These are phyloP conservation scores for Tipula confusa DNA, from an alignment of 2,888 invertebrate species.

Conservation along the genomic window DNA sequence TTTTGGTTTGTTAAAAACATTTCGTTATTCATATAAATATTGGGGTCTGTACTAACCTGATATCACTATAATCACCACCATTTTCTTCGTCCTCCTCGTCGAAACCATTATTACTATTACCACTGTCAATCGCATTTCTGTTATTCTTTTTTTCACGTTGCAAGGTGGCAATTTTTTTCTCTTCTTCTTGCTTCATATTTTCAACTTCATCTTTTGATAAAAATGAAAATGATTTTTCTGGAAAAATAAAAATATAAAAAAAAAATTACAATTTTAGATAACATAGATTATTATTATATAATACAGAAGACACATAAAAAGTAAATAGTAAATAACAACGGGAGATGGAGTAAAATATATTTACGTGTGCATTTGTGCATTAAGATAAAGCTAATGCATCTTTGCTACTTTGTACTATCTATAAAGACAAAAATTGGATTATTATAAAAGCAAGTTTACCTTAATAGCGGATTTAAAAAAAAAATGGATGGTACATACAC, in stretches of 20 bases:
- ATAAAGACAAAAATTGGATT: not conserved
- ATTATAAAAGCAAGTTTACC: too few relatives aligned
- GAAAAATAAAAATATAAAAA: conserved; percentile 38
- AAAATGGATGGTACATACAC: too few relatives aligned
- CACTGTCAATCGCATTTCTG: conserved; percentile 31
- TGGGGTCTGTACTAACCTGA: conserved; percentile 35
- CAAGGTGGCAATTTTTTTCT: conserved; percentile 71
- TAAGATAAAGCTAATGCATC: not conserved
- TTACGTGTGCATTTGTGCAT: not conserved
- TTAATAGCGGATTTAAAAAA: too few relatives aligned
- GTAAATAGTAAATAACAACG: not conserved
- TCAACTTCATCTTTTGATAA: conserved; percentile 91
- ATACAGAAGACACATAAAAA: not conserved
- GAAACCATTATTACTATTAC: conserved; percentile 40
- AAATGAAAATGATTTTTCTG: conserved; percentile 90
- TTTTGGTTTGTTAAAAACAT: not conserved
- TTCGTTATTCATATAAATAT: not conserved
- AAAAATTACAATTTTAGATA: not conserved
- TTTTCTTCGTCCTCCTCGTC: conserved; percentile 30
- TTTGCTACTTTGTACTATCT: not conserved
- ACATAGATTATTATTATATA: not conserved
- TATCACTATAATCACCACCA: conserved; percentile 26
- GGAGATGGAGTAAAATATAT: not conserved
- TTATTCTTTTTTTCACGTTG: conserved; percentile 47
- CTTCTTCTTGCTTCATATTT: conserved; percentile 90